Base-by-base conservation (phyloP, 2,888 invertebrate species). In the Lymantria dispar region DNA sequence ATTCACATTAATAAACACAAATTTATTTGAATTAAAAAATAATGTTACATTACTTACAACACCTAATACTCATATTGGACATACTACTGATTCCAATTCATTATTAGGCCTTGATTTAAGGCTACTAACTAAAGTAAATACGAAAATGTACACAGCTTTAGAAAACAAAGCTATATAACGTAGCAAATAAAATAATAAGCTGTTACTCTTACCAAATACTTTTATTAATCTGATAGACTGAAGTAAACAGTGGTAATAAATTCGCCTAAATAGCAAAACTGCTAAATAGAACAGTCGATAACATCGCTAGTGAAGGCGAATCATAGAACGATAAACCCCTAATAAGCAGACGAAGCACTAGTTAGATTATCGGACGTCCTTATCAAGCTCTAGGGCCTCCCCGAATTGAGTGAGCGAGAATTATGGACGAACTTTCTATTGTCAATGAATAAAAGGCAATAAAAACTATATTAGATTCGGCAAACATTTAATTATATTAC, bases 321-420 rank as follows among this genome's bases (percentile, higher is more conserved):
- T 83, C 83, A 80, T 76, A 73, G 62, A 56, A 68, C 72, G 87
- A 88, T 87, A 87, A 87, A 68, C 74, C 81, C 80, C 81, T 72
- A 84, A 87, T 87, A 87, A 87, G 85, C 84, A 77, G 72, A 74
- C 76, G 72, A 78, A 82, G 76, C 71, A 78, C 80, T 78, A 68
- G 70, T 73, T 76, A 80, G 83, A 87, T 88, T 87, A 88, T 87
- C 82, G 77, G 79, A 69, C 75, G 76, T 46, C 71, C 85, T 89
- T 90, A 90, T 91, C 88, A 74, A 74, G 70, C 70, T 73, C 79
- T 83, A 74, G 78, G 81, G 75, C 73, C 69, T 71, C 83, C 85
- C 87, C 80, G 85, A 89, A 89, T 89, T 85, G 83, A 83, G 78
- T 74, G 77, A 82, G 83, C 76, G 75, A 85, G 82, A 90, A 84